Evolutionary conservation across 1,140 invertebrate species (phyloP).

Genomic region (Solen grandis): DNA sequence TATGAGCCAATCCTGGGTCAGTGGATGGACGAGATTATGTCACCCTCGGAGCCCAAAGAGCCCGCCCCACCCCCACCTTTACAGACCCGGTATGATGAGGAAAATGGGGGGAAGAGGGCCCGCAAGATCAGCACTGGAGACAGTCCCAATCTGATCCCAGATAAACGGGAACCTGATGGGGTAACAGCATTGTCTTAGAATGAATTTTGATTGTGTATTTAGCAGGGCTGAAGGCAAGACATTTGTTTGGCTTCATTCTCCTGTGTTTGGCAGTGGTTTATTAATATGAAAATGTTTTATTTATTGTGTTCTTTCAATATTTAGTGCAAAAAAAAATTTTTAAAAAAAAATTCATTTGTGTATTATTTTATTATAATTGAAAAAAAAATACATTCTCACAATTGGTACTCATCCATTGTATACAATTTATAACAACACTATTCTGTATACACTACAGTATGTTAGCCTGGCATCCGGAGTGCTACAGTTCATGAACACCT

Average conservation of each 20-base stretch:
- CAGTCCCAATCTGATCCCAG: conserved; percentile 87
- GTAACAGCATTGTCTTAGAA: conserved; percentile 83
- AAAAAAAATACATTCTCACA: no score
- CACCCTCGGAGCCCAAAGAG: conserved; percentile 84
- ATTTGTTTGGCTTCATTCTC: no score
- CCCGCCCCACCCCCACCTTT: conserved; percentile 74
- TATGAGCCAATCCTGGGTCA: conserved; percentile 94
- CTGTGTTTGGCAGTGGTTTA: no score
- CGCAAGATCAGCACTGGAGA: conserved; percentile 72
- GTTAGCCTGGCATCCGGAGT: conserved; percentile 90
- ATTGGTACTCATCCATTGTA: no score
- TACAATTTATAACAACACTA: no score
- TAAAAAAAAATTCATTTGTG: no score
- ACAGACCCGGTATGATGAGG: conserved; percentile 67
- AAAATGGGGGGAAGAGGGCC: conserved; percentile 70
- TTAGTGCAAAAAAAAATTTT: no score
- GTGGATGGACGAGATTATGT: conserved; percentile 95
- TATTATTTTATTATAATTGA: no score
- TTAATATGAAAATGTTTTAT: no score
- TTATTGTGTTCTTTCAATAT: no score
- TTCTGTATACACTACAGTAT: no score
- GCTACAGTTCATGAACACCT: conserved; percentile 87
- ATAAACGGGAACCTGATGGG: conserved; percentile 94
- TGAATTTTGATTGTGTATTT: not conserved
- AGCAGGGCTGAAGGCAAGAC: no score